Evolutionary conservation across 2,113 vertebrate species (phyloP).

Genomic region (Festucalex cinctus): DNA sequence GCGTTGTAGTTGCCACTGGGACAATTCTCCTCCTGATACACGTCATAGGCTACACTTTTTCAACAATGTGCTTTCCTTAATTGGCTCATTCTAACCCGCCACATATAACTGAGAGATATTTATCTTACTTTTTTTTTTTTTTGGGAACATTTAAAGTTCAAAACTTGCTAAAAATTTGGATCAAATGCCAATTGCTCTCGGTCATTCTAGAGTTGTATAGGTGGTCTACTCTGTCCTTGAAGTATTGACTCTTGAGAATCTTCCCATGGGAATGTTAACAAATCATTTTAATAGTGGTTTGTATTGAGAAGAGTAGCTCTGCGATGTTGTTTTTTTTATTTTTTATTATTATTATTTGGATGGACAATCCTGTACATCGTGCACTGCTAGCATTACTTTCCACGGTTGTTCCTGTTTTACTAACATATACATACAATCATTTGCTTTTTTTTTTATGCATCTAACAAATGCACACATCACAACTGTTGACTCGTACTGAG

Average conservation of each 20-base stretch:
- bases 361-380: neutral
- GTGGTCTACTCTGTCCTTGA: conserved; percentile 21
- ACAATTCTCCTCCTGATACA: conserved; percentile 24
- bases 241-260: conserved; percentile 32
- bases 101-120: conserved; percentile 14
- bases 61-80: conserved; percentile 31
- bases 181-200: conserved; percentile 6
- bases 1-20: conserved; percentile 44
- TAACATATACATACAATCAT: conserved; percentile 14
- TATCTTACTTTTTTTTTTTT: neutral
- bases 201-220: conserved; percentile 13
- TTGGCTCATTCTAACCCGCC: conserved; percentile 24
- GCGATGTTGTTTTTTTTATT: neutral
- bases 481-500: neutral
- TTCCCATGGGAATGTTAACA: neutral
- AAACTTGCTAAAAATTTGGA: conserved; percentile 16
- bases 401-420: neutral
- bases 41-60: conserved; percentile 9
- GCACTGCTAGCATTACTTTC: neutral
- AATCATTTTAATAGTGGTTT: neutral
- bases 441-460: too few relatives aligned
- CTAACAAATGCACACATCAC: neutral
- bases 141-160: conserved; percentile 11
- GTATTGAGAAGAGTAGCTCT: neutral
- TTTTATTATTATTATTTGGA: neutral